These are phyloP conservation scores for Torymus tubicola DNA, from an alignment of 2,888 invertebrate genomes.

Conservation along the genomic window DNA sequence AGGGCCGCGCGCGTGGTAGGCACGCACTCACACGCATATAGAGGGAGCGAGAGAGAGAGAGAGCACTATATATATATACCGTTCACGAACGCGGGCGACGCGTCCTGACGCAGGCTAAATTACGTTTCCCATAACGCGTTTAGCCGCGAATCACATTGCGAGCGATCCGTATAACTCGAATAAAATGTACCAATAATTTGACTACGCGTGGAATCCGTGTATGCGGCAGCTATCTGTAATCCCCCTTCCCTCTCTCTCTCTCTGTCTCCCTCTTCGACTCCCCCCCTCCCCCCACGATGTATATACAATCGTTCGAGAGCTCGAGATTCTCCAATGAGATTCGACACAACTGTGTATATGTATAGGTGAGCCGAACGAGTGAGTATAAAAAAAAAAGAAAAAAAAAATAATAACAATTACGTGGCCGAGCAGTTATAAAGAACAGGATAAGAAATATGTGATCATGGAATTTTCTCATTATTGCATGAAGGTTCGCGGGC, in stretches of 20 bases:
- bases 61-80: no score
- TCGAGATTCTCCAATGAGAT: conserved; percentile 8
- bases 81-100: conserved; percentile 29
- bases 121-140: conserved; percentile 74
- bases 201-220: background rate
- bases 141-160: conserved; percentile 74
- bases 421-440: no score
- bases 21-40: conserved; percentile 51
- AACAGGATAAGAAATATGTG: background rate
- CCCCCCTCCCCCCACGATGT: no score
- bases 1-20: conserved; percentile 56
- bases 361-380: background rate
- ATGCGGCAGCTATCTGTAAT: no score
- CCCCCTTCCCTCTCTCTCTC: no score
- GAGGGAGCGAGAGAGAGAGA: no score
- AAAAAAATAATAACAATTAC: background rate
- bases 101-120: conserved; percentile 68
- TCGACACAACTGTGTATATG: background rate
- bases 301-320: background rate
- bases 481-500: background rate
- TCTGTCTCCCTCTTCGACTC: no score
- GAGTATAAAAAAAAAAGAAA: background rate
- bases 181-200: conserved; percentile 68
- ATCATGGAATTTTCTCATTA: conserved; percentile 15
- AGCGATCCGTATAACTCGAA: conserved; percentile 72